Conservation (phyloP, 2,113 vertebrate genomes). For the Scomber scombrus region DNA sequence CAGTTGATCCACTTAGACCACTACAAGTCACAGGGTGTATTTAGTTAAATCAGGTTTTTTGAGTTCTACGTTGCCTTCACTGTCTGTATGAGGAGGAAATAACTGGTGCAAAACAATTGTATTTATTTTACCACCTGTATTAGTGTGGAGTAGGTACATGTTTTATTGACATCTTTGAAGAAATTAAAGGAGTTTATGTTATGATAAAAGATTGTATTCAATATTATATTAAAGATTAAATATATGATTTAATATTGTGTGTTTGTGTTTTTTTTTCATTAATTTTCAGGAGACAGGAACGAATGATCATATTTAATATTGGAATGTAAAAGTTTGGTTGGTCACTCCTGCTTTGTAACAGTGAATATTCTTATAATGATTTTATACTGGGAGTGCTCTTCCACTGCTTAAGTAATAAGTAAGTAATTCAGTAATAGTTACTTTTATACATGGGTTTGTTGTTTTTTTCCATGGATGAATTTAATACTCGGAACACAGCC, state of each 20-base stretch:
- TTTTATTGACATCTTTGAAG: slow-evolving; percentile 38
- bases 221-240: slow-evolving; percentile 61
- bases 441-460: too few species aligned
- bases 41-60: slow-evolving; percentile 4
- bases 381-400: too few species aligned
- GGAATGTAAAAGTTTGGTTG: too few species aligned
- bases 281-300: too few species aligned
- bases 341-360: too few species aligned
- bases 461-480: too few species aligned
- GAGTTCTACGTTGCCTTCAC: slow-evolving; percentile 7
- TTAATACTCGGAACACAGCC: too few species aligned
- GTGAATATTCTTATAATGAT: too few species aligned
- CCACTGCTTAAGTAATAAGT: too few species aligned
- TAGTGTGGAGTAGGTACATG: slow-evolving; percentile 4
- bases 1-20: slow-evolving; percentile 24
- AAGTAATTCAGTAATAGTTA: too few species aligned
- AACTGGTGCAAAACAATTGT: background rate
- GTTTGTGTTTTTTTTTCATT: background rate
- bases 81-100: background rate
- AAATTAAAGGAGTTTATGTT: slow-evolving; percentile 16
- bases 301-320: too few species aligned
- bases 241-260: background rate
- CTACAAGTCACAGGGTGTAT: slow-evolving; percentile 28
- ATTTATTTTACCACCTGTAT: background rate
- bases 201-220: slow-evolving; percentile 33